Base-by-base conservation (phyloP, 2,888 invertebrate species). In the Subacronicta megacephala region DNA sequence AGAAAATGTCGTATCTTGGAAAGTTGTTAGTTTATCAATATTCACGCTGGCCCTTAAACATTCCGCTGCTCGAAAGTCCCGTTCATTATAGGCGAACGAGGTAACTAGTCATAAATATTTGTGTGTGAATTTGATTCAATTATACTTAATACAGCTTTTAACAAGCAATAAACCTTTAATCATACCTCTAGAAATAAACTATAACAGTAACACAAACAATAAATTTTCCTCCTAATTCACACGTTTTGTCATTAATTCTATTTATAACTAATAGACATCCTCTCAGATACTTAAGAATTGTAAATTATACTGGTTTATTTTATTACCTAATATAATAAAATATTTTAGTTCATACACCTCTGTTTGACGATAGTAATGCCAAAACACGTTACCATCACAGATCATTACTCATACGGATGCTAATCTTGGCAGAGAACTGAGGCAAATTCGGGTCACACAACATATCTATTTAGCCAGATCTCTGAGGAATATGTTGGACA, bases 391-490 rank as follows among this genome's bases (percentile, higher is more conserved):
- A 67, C 72, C 52, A 75, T 68, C 74, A 70, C 72, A 75, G 72
- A 77, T 74, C 78, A 80, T 81, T 82, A 69, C 75, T 79, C 80
- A 66, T 66, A 46, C 62, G n/a, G 46, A 75, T 80, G 80, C 84
- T 88, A 89, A 88, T 88, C 84, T 89, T 90, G 84, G 87, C 90
- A 82, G 73, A 78, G 80, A 71, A 71, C 79, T 65, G 74, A 84
- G 69, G 77, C 77, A 81, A 82, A 90, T 87, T 88, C 81, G 80
- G 90, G 90, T 90, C 90, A 86, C 81, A 84, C 72, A 81, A 78
- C 53, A 78, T 61, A 72, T 80, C 78, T 77, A 77, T 76, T 61
- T 58, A 45, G 60, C 55, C 51, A 66, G 73, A 75, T 77, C 73
- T 76, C 78, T 80, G 69, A 65, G 66, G 74, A 81, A 79, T 80